Evolutionary conservation across 23 tunicate species (phyloP), one percentile per base, ranked within the genome.

Genomic region (Halocynthia aurantium): DNA sequence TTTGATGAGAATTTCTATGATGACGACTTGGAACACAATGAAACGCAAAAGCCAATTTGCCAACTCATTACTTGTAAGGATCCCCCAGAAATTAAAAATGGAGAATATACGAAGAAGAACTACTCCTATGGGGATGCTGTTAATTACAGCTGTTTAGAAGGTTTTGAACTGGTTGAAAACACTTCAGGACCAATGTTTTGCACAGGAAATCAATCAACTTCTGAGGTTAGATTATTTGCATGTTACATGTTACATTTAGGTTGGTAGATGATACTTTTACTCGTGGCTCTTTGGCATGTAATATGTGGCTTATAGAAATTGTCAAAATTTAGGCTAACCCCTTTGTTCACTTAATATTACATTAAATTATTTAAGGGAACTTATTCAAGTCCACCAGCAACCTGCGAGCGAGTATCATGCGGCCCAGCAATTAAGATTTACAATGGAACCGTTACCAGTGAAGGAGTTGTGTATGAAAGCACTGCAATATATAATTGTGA

Each of bases 381-480:
- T 53, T 89, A 89, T 75, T 8, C 52, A 13, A 88, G 96, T 13
- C 12, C 52, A 12, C 82, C 85, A 22, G 85, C 85, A 53, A 51
- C 61, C 10, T 92, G 98, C 52, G 50, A 51, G 10, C 98, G 87
- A 13, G 82, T 92, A 11, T 73, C 82, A 20, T 92, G 98, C 55
- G 92, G 88, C 7, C 52, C 50, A 8, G 92, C 98, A 21, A 22
- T 12, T 6, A 40, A 82, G 8, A 71, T 85, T 57, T 53, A 71
- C 18, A 80, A 92, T 80, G 98, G 91, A 5, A 52, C 50, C 21
- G 84, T 77, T 62, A 74, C 58, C 19, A 68, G 66, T 11, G 80
- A 67, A 18, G 91, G 84, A 50, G 80, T 55, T 40, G 69, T 66
- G 15, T 89, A 78, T 70, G 71, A 50, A 31, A 62, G 82, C 15